Evolutionary conservation across 2,797 vertebrate genomes (phyloP).

Genomic region (Silurus lanzhouensis): DNA sequence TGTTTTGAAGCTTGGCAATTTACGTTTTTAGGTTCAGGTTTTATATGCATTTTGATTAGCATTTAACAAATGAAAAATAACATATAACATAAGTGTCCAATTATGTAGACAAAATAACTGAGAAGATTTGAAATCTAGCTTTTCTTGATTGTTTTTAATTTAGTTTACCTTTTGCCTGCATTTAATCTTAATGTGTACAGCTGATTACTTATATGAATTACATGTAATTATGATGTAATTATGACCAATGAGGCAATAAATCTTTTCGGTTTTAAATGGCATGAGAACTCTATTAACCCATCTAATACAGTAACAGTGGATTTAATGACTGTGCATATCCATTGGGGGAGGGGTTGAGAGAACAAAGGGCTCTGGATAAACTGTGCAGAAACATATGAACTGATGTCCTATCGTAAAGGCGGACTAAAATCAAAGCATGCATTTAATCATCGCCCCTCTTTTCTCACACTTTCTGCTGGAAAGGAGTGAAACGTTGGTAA

Average conservation of each 20-base stretch:
- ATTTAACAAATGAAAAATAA: constrained; percentile 23
- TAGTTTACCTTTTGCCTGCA: background rate
- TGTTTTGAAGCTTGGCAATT: background rate
- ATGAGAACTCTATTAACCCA: constrained; percentile 20
- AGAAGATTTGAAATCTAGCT: background rate
- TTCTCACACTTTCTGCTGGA: constrained; percentile 65
- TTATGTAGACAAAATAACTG: background rate
- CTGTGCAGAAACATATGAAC: constrained; percentile 60
- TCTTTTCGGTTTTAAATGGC: background rate
- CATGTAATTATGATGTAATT: background rate
- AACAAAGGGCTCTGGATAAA: constrained; percentile 70
- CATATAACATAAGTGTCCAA: background rate
- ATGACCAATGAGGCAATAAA: background rate
- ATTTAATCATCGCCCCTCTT: constrained; percentile 57
- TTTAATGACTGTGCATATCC: constrained; percentile 60
- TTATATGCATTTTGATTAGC: constrained; percentile 35
- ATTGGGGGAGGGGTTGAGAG: constrained; percentile 63
- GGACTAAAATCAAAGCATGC: constrained; percentile 53
- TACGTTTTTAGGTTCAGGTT: constrained; percentile 52
- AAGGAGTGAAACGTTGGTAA: constrained; percentile 69
- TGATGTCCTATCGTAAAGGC: constrained; percentile 43
- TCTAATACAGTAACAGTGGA: constrained; percentile 57
- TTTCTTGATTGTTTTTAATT: background rate
- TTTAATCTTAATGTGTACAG: background rate
- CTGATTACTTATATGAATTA: background rate